Percentiles rank a stretch among this genome's conserved stretches.
phyloP scores from a whole-genome alignment of 1,140 invertebrate genomes.

The Coenobita brevimanus region DNA sequence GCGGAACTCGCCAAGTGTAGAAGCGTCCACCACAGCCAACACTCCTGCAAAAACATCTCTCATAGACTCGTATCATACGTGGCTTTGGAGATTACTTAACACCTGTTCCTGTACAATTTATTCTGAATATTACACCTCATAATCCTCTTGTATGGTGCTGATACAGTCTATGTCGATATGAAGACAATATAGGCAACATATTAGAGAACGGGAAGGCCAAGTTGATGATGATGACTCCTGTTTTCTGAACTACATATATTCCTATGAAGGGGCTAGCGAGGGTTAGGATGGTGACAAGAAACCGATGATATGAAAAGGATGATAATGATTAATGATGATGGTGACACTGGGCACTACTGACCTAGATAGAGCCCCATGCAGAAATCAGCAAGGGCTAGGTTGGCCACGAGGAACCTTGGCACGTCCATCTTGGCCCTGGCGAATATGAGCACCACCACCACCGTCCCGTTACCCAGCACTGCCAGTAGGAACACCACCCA shows the following conservation, averaged over 20 bases:
- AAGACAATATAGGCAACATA: no score
- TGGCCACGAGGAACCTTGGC: slow-evolving; percentile 97
- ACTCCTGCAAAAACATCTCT: slow-evolving; percentile 83
- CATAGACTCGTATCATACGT: no score
- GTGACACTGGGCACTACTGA: slow-evolving; percentile 65
- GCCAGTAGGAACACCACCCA: slow-evolving; percentile 95
- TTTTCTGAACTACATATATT: no score
- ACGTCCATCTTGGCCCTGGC: slow-evolving; percentile 93
- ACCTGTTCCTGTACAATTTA: no score
- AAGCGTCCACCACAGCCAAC: slow-evolving; percentile 95
- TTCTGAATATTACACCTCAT: no score
- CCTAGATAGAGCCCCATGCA: slow-evolving; percentile 96
- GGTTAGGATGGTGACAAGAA: background rate
- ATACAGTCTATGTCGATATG: no score
- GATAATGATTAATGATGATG: no score
- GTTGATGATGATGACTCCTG: no score
- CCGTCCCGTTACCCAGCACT: slow-evolving; percentile 95
- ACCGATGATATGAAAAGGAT: background rate
- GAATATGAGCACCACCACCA: slow-evolving; percentile 94
- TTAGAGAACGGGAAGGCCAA: no score
- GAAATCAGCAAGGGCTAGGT: slow-evolving; percentile 95
- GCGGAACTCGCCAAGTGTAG: slow-evolving; percentile 95
- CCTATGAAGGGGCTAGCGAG: background rate
- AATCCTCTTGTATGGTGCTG: no score
- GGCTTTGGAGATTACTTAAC: no score